Base-by-base conservation (phyloP, 2,797 vertebrate species). In the Sebastiscus albofasciatus region DNA sequence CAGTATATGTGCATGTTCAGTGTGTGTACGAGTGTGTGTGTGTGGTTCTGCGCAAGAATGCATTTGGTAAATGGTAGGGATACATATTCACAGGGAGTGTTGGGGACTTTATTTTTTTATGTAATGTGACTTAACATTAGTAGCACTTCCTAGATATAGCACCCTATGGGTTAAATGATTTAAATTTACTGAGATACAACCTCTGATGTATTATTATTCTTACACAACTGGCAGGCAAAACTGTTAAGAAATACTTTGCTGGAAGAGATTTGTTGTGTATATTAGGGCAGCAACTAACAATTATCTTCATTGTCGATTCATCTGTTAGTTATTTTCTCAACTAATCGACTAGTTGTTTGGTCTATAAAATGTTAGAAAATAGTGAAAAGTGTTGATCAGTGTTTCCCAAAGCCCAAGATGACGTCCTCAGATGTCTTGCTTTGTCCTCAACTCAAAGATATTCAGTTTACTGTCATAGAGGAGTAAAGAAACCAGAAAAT, bases 1-100 rank as follows among this genome's bases (percentile, higher is more conserved):
- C 67, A 56, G 64, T 77, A 67, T 46, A 72, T 27, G 69, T 82
- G 31, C 62, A 55, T 77, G 76, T 80, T 83, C 18, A 69, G 72
- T 80, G 75, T 68, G 77, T 49, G 72, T 24, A 24, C 9, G 62
- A 16, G 62, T 36, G 74, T 68, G 36, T 68, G 36, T 86, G 83
- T 86, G 77, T 22, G 62, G 55, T 64, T 83, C 39, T 70, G 58
- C 9, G 8, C 34, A 68, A 67, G 27, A 31, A 75, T 56, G 42
- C 20, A 33, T 55, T 69, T 59, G 24, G 31, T 67, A 39, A 72
- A 72, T 62, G 33, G 69, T 61, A 39, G 36, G 59, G 59, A 68
- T 46, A 58, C 65, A 71, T 14, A 76, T 69, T 76, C 62, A 56
- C 26, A 34, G 20, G 22, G n/a, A 39, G 34, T 6, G 36, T 60